phyloP scores from a whole-genome alignment of 2,888 invertebrate genomes.

The Prostheceraeus crozeri region DNA sequence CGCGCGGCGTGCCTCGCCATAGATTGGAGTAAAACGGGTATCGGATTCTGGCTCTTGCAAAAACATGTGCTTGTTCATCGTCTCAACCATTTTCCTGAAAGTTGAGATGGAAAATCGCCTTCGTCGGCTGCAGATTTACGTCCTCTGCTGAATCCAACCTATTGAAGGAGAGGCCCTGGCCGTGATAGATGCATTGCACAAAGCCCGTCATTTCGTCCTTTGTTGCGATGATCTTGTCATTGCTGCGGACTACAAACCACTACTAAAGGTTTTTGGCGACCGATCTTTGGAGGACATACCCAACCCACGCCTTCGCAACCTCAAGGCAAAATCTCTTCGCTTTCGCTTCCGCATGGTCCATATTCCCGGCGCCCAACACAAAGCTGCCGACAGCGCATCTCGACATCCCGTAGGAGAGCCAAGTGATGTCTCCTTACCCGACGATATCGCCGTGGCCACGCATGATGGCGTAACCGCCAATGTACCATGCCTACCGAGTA shows the following conservation, averaged over 20 bases:
- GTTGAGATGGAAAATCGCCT: constrained; percentile 21
- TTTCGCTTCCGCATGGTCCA: constrained; percentile 25
- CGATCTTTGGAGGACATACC: constrained; percentile 17
- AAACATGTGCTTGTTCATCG: constrained; percentile 17
- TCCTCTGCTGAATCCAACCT: neutral
- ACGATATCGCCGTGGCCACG: too few relatives aligned
- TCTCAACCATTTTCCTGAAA: constrained; percentile 39
- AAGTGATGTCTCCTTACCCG: too few relatives aligned
- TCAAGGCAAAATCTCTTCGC: constrained; percentile 5
- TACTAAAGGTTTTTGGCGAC: constrained; percentile 33
- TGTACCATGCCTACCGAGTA: too few relatives aligned
- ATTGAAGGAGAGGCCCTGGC: constrained; percentile 27
- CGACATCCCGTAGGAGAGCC: too few relatives aligned
- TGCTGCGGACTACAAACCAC: constrained; percentile 37
- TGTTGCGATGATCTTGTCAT: constrained; percentile 34
- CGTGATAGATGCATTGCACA: constrained; percentile 33
- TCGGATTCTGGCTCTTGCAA: constrained; percentile 30
- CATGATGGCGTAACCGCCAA: too few relatives aligned
- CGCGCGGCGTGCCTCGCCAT: constrained; percentile 19
- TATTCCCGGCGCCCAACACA: too few relatives aligned
- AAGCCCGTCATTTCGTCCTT: constrained; percentile 34
- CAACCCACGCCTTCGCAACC: neutral
- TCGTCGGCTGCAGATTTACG: neutral
- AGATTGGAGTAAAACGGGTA: constrained; percentile 25
- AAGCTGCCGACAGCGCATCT: too few relatives aligned